phyloP scores from a whole-genome alignment of 2,113 vertebrate species.

The Taurulus bubalis region DNA sequence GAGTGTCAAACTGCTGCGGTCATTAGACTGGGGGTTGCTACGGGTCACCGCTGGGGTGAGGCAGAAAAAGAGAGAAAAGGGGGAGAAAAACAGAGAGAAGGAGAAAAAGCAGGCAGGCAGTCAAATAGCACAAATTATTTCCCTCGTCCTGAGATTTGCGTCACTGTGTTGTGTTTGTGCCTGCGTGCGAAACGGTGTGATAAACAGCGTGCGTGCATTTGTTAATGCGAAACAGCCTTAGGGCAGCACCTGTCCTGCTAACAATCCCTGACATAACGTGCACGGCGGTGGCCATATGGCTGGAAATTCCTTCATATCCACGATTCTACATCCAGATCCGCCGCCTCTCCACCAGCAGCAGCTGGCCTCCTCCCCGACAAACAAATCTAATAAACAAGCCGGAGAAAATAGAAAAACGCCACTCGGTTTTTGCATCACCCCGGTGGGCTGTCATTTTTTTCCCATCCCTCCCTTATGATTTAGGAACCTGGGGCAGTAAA shows the following conservation, averaged over 20 bases:
- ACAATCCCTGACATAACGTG: conserved; percentile 54
- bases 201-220: conserved; percentile 54
- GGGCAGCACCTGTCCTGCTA: conserved; percentile 75
- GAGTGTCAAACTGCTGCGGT: conserved; percentile 77
- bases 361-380: conserved; percentile 47
- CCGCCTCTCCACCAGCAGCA: conserved; percentile 44
- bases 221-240: conserved; percentile 55
- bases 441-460: conserved; percentile 49
- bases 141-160: conserved; percentile 19
- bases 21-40: conserved; percentile 76
- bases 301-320: conserved; percentile 56
- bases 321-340: conserved; percentile 41
- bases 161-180: conserved; percentile 33
- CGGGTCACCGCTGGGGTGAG: conserved; percentile 72
- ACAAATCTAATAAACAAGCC: conserved; percentile 66
- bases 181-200: conserved; percentile 33
- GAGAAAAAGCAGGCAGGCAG: conserved; percentile 26
- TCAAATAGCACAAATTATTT: conserved; percentile 42
- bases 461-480: conserved; percentile 59
- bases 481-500: conserved; percentile 61
- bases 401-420: conserved; percentile 52
- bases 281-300: conserved; percentile 62
- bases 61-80: conserved; percentile 19
- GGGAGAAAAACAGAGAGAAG: conserved; percentile 26
- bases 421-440: conserved; percentile 32